phyloP scores from a whole-genome alignment of 1,140 invertebrate species.

The Pogonus chalceus region DNA sequence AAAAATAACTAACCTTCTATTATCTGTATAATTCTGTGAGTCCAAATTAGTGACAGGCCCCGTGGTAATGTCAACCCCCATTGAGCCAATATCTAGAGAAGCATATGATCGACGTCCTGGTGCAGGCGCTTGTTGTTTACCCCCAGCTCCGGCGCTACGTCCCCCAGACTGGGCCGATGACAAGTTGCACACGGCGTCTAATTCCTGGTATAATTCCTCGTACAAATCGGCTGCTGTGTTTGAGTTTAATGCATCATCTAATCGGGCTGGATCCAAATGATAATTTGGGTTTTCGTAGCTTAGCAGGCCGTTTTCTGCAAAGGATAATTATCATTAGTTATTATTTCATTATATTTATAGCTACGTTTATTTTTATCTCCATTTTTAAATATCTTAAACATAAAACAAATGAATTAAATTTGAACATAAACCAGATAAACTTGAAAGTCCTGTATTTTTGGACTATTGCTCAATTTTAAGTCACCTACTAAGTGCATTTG shows the following conservation, averaged over 20 bases:
- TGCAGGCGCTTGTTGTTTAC: slow-evolving; percentile 32
- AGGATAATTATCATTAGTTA: too few species aligned
- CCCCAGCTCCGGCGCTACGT: slow-evolving; percentile 25
- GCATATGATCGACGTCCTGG: slow-evolving; percentile 52
- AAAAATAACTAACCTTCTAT: too few species aligned
- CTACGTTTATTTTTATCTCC: too few species aligned
- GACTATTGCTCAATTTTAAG: too few species aligned
- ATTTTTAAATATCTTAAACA: too few species aligned
- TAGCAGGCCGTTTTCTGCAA: slow-evolving; percentile 75
- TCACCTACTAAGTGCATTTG: too few species aligned
- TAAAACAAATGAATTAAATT: too few species aligned
- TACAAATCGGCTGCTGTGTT: slow-evolving; percentile 50
- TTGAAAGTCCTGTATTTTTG: too few species aligned
- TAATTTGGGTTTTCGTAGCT: slow-evolving; percentile 85
- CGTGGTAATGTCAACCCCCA: slow-evolving; percentile 59
- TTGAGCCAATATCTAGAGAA: slow-evolving; percentile 52
- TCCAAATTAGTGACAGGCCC: slow-evolving; percentile 47
- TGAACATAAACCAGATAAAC: too few species aligned
- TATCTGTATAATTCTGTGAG: slow-evolving; percentile 49
- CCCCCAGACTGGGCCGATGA: slow-evolving; percentile 25
- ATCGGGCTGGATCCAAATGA: slow-evolving; percentile 61
- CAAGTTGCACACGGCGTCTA: slow-evolving; percentile 46
- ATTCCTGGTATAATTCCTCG: slow-evolving; percentile 50
- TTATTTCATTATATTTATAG: too few species aligned
- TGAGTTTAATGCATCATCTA: slow-evolving; percentile 70